Base-by-base conservation (phyloP, 2,888 invertebrate genomes). In the Agonopterix heracliana region DNA sequence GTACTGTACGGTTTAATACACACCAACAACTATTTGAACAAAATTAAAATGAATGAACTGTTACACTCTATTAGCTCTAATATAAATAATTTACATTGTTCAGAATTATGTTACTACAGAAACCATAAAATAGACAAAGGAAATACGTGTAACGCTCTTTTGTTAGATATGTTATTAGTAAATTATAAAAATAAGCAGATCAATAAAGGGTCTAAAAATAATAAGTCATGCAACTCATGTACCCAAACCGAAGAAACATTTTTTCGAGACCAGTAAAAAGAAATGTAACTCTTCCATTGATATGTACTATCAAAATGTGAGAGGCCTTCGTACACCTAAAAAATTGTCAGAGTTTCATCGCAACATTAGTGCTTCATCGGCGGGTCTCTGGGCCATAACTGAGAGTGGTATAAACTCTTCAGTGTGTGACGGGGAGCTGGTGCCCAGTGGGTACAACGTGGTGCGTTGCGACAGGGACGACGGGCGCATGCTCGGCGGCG, bases 401-500 rank as follows among this genome's bases (percentile, higher is more conserved):
- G 45, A 45, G n/a, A 45, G 11, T 2, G 38, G 45, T 3, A 4
- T 17, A 2, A 40, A 40, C 13, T 38, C 17, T 2, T 46, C 40
- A 1, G 26, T 46, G 1, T 11, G 50, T 1, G 54, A 58, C 17
- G 51, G 48, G 9, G 58, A 58, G 47, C 26, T 58, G 35, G 38
- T 56, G 9, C 54, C 54, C 9, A 41, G 51, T 1, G 52, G 52
- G 0, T 54, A 52, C 34, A 44, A 34, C 10, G 45, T 52, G 12
- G 2, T 50, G 10, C 41, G 52, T 2, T 50, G 49, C 41, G 54
- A 54, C 35, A 46, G 54, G 9, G 47, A 47, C 12, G 54, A 54
- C 47, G 50, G 54, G 11, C 51, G 54, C 26, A 54, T 50, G 44
- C 53, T 47, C 34, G 53, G 53, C 7, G 49, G 53, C 13, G 50